Base-by-base conservation (phyloP, 1,140 invertebrate genomes). In the Tetraneura akinire region DNA sequence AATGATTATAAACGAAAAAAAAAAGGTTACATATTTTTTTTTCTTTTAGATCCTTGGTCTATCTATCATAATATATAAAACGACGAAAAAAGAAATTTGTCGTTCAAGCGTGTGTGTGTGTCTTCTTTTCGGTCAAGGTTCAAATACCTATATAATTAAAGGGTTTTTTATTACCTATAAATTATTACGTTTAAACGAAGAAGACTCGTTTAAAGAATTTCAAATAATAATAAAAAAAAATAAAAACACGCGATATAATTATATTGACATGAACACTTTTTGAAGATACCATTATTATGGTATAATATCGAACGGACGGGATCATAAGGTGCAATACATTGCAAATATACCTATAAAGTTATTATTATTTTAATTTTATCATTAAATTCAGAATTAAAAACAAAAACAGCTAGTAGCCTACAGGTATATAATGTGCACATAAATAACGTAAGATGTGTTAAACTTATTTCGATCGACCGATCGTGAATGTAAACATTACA, bases 241-340 rank as follows among this genome's bases (percentile, higher is more conserved):
- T 37, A 37, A 37, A 13, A n/a, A 66, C 64, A 66, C 64, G 64
- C 64, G 32, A 66, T 66, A 42, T 23, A 23, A 66, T 23, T 66
- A 42, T 23, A 23, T 42, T 23, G 32, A 66, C 37, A 42, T 45
- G 32, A 29, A 66, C 32, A n/a, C n/a, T n/a, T n/a, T 66, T 37
- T 37, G 32, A 37, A 37, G 8, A 37, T 37, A 4, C 8, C 11
- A n/a, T n/a, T n/a, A n/a, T n/a, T 18, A n/a, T 11, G 37, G 37
- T 42, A 23, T 1, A 42, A 42, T 45, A 23, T 45, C n/a, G n/a
- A 42, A 4, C 11, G 29, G 64, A 6, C 64, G n/a, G 11, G n/a
- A 66, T 66, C 62, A 42, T 37, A 37, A 62, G 21, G 37, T 45
- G 64, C 62, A 18, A n/a, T n/a, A n/a, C n/a, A n/a, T n/a, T n/a